phyloP scores from a whole-genome alignment of 2,888 invertebrate genomes.

The Brachypterus glaber region DNA sequence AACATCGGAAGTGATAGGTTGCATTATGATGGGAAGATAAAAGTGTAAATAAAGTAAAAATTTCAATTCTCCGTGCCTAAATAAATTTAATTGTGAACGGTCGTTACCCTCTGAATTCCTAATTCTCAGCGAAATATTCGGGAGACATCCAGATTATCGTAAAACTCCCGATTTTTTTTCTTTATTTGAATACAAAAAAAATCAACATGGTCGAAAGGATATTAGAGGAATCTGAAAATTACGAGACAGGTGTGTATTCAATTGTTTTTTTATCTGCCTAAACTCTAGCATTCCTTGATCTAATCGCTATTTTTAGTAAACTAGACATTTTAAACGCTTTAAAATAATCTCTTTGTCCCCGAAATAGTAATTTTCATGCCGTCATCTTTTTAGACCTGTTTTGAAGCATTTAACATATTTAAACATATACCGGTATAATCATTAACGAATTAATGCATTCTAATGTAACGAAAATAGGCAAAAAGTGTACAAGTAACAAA shows the following conservation, averaged over 20 bases:
- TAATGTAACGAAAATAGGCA: no score
- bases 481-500: no score
- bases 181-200: constrained; percentile 14
- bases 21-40: constrained; percentile 36
- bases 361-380: no score
- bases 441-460: no score
- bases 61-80: constrained; percentile 35
- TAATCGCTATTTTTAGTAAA: no score
- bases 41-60: constrained; percentile 34
- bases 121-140: background rate
- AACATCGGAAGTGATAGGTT: constrained; percentile 36
- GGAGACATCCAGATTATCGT: background rate
- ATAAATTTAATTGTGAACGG: constrained; percentile 28
- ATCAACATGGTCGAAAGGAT: constrained; percentile 55
- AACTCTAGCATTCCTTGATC: no score
- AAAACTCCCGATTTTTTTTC: constrained; percentile 10
- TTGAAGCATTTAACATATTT: no score
- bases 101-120: constrained; percentile 19
- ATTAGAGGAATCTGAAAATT: constrained; percentile 52
- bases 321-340: no score
- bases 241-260: constrained; percentile 38
- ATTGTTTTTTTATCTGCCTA: constrained; percentile 8
- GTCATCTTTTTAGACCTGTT: no score
- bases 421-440: no score
- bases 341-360: no score